These are phyloP conservation scores for Craniophora ligustri DNA, from an alignment of 2,888 invertebrate species.

Conservation along the genomic window DNA sequence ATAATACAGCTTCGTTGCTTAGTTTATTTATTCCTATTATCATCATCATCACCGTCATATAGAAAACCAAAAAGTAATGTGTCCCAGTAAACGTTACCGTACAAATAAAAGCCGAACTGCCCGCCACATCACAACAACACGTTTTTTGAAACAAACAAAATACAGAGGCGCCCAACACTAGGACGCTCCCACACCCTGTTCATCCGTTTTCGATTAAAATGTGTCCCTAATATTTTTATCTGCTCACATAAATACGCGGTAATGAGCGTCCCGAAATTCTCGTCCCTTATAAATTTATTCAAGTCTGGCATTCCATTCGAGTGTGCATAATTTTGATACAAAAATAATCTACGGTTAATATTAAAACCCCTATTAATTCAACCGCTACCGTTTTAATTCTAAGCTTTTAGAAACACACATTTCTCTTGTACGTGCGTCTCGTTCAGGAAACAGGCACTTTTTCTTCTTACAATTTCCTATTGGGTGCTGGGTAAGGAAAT, in stretches of 20 bases:
- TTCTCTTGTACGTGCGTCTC: conserved; percentile 53
- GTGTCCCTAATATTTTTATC: conserved; percentile 89
- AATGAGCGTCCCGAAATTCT: conserved; percentile 86
- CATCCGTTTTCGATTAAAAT: conserved; percentile 86
- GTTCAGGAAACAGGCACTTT: conserved; percentile 75
- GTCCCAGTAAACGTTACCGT: no score
- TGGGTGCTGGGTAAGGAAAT: conserved; percentile 69
- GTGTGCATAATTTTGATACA: conserved; percentile 88
- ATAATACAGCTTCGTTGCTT: no score
- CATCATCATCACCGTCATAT: no score
- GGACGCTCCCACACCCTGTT: conserved; percentile 67
- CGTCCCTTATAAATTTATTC: conserved; percentile 85
- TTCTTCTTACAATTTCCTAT: conserved; percentile 77
- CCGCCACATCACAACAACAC: conserved; percentile 8
- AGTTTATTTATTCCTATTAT: no score
- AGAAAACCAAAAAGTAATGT: no score
- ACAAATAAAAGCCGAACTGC: neutral
- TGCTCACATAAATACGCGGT: conserved; percentile 86
- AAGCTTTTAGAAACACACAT: conserved; percentile 49
- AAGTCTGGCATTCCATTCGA: conserved; percentile 80
- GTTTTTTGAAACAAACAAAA: conserved; percentile 35
- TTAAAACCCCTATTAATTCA: conserved; percentile 80
- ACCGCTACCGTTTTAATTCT: conserved; percentile 59
- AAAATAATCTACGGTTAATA: conserved; percentile 83
- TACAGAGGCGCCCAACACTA: conserved; percentile 43